Conservation (phyloP, 2,113 vertebrate genomes). For the Progne subis region DNA sequence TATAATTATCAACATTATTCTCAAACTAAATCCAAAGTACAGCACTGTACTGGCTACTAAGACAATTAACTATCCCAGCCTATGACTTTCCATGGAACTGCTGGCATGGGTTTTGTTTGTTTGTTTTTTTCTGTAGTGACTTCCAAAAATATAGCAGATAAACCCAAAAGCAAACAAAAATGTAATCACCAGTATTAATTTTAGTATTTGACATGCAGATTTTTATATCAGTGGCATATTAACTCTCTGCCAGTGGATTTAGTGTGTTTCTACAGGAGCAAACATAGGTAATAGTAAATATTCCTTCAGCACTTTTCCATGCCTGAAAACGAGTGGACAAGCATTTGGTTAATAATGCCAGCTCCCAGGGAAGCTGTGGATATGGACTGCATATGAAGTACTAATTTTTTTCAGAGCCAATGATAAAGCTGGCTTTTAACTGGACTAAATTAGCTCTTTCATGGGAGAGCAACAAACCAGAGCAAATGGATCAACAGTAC, state of each 20-base stretch:
- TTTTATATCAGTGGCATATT: background rate
- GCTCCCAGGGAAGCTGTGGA: background rate
- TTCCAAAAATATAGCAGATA: background rate
- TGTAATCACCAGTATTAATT: background rate
- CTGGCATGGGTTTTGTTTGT: background rate
- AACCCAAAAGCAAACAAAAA: background rate
- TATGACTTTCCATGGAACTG: background rate
- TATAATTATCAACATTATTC: background rate
- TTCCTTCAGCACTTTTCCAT: background rate
- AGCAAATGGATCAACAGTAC: conserved; percentile 43
- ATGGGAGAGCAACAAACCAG: conserved; percentile 45
- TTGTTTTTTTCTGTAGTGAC: background rate
- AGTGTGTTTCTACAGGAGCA: background rate
- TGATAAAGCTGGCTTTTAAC: conserved; percentile 13
- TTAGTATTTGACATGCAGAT: background rate
- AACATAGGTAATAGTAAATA: background rate
- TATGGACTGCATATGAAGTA: background rate
- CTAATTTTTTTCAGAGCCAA: background rate
- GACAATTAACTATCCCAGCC: background rate
- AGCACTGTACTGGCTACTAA: background rate
- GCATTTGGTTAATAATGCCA: background rate
- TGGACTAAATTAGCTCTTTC: conserved; percentile 22
- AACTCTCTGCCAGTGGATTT: background rate
- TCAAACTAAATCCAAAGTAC: background rate
- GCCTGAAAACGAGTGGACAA: background rate